These are phyloP conservation scores for Dendrolimus punctatus DNA, from an alignment of 1,140 invertebrate species.

Conservation along the genomic window DNA sequence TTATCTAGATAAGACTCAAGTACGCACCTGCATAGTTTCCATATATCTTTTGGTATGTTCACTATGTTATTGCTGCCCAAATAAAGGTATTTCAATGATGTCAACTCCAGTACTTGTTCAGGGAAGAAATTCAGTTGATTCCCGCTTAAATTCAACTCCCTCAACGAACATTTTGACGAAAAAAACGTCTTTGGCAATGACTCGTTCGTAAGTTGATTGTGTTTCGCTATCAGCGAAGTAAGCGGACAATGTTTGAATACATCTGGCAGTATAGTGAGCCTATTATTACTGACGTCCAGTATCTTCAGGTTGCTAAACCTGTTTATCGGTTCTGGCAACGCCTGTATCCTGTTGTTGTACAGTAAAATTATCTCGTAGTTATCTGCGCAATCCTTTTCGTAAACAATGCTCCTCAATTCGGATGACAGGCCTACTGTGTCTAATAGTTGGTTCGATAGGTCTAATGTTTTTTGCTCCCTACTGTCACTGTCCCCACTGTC, in stretches of 20 bases:
- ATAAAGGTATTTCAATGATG: constrained; percentile 86
- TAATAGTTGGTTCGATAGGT: constrained; percentile 79
- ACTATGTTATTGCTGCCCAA: constrained; percentile 90
- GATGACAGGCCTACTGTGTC: constrained; percentile 73
- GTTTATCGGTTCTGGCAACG: constrained; percentile 69
- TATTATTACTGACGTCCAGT: constrained; percentile 92
- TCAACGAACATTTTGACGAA: constrained; percentile 71
- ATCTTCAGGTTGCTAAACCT: constrained; percentile 80
- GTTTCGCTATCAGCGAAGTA: constrained; percentile 86
- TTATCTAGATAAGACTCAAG: neutral
- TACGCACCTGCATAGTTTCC: constrained; percentile 82
- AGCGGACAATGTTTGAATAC: constrained; percentile 80
- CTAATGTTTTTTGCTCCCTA: constrained; percentile 76
- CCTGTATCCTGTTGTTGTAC: constrained; percentile 79
- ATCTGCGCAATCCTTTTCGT: constrained; percentile 72
- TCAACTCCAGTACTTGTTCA: constrained; percentile 86
- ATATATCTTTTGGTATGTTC: constrained; percentile 87
- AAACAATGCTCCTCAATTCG: constrained; percentile 71
- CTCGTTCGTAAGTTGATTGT: constrained; percentile 87
- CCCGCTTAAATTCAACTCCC: constrained; percentile 93
- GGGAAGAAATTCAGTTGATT: constrained; percentile 90
- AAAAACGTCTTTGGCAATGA: constrained; percentile 90
- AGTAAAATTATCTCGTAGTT: constrained; percentile 81
- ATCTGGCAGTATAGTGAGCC: constrained; percentile 82
- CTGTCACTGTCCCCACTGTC: constrained; percentile 86